These are phyloP conservation scores for Maconellicoccus hirsutus DNA, from an alignment of 1,140 invertebrate species.

Conservation along the genomic window DNA sequence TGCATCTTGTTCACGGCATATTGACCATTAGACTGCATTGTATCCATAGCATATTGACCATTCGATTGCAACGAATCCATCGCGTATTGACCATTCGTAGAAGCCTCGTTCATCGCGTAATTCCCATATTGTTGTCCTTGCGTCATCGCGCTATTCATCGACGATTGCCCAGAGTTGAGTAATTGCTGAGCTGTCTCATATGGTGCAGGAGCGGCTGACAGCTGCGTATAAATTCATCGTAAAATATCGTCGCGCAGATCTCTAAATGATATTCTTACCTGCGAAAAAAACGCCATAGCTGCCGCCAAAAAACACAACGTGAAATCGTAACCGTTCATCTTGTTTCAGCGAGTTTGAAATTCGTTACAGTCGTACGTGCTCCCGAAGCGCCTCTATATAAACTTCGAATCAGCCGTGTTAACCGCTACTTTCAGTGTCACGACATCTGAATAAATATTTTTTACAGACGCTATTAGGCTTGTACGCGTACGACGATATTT, in stretches of 20 bases:
- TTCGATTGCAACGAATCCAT: background rate
- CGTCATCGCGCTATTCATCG: background rate
- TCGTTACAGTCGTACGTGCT: background rate
- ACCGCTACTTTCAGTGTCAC: background rate
- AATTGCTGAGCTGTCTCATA: background rate
- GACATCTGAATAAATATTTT: constrained; percentile 6
- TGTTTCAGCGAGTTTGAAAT: background rate
- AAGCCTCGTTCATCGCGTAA: background rate
- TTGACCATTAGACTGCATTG: background rate
- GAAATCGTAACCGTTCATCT: background rate
- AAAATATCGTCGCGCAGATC: background rate
- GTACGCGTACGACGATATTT: background rate
- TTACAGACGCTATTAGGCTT: background rate
- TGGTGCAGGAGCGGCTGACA: background rate
- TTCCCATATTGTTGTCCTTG: background rate
- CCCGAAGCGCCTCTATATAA: background rate
- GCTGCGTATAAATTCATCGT: background rate
- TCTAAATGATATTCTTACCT: too few relatives aligned
- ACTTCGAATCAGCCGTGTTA: background rate
- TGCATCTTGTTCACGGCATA: background rate
- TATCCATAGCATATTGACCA: background rate
- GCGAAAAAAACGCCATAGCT: background rate
- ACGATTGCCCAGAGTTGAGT: background rate
- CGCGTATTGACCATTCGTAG: too few relatives aligned
- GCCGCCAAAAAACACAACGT: background rate